Percentiles rank a stretch among this genome's conserved stretches.
phyloP scores from a whole-genome alignment of 2,888 invertebrate species.

The Erannis defoliaria region DNA sequence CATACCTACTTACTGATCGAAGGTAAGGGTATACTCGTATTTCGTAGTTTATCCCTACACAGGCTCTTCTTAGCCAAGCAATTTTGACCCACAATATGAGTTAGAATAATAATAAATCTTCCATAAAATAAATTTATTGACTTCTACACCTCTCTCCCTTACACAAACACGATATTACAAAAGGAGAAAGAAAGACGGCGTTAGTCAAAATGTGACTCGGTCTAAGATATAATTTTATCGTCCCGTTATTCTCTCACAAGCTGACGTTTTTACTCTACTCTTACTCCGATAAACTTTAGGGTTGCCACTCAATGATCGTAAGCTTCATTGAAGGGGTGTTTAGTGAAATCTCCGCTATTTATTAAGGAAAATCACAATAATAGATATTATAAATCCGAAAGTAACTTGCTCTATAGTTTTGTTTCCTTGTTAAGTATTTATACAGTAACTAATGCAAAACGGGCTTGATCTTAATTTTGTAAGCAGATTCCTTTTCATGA shows the following conservation, averaged over 20 bases:
- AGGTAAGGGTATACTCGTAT: background rate
- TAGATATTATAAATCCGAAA: background rate
- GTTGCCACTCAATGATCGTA: constrained; percentile 30
- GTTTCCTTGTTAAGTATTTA: too few relatives aligned
- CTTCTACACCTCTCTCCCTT: constrained; percentile 22
- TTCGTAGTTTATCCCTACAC: background rate
- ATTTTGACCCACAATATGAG: constrained; percentile 36
- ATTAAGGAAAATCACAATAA: background rate
- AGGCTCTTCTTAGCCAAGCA: constrained; percentile 26
- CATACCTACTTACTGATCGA: background rate
- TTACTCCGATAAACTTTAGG: constrained; percentile 34
- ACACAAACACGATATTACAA: constrained; percentile 9
- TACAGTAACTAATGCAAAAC: background rate
- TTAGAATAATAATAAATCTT: constrained; percentile 29
- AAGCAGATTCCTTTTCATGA: too few relatives aligned
- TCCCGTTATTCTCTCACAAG: constrained; percentile 46
- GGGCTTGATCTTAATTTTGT: background rate
- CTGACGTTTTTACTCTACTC: constrained; percentile 46
- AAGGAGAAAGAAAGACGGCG: constrained; percentile 25
- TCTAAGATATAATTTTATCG: constrained; percentile 46
- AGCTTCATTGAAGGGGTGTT: constrained; percentile 24
- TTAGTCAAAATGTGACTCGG: constrained; percentile 31
- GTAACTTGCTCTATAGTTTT: background rate
- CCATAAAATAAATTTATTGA: constrained; percentile 30
- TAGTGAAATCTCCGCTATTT: constrained; percentile 11